Base-by-base conservation (phyloP, 2,888 invertebrate genomes). In the Oxycera nigricornis region DNA sequence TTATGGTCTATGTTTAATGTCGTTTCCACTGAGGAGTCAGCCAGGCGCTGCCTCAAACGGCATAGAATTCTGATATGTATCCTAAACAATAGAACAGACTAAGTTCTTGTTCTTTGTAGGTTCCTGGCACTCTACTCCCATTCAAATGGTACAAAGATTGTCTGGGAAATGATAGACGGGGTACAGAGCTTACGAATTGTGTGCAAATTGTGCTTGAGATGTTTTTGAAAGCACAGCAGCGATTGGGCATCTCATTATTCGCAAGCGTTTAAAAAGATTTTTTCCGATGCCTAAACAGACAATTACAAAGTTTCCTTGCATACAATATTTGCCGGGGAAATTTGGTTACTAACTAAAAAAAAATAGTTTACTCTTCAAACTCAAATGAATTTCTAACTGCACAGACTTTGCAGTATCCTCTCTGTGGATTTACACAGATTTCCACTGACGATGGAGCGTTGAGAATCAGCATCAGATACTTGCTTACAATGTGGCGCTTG, bases 31-130 rank as follows among this genome's bases (percentile, higher is more conserved):
- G 14, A 28, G 7, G 24, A 26, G 11, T 57, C 14, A 14, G 57
- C 28, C 24, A n/a, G 9, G 9, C 24, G 24, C 24, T 17, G 17
- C 61, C 35, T 35, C 20, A 20, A 26, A 30, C 9, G 17, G 26
- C 7, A 50, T 28, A 50, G 50, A 68, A 68, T 50, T 50, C 68
- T 68, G 46, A 61, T 35, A 68, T 68, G 68, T 46, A 50, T 50
- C 20, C 28, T 2, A 50, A 22, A 68, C 68, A 68, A 68, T 68
- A 68, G 68, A 28, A 50, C 28, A 22, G 50, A 50, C 68, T 17
- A 20, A 9, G 30, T 46, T 68, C 68, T 50, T 68, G 50, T 68
- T 50, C 68, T 50, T 28, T 50, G 31, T 50, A 22, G 28, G 50
- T 50, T 50, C 50, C 46, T 50, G 28, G 35, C n/a, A 62, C 30